Percentiles rank a stretch among this genome's conserved stretches.
Evolutionary conservation across 2,797 vertebrate genomes (phyloP).

Genomic region (Microcaecilia unicolor): DNA sequence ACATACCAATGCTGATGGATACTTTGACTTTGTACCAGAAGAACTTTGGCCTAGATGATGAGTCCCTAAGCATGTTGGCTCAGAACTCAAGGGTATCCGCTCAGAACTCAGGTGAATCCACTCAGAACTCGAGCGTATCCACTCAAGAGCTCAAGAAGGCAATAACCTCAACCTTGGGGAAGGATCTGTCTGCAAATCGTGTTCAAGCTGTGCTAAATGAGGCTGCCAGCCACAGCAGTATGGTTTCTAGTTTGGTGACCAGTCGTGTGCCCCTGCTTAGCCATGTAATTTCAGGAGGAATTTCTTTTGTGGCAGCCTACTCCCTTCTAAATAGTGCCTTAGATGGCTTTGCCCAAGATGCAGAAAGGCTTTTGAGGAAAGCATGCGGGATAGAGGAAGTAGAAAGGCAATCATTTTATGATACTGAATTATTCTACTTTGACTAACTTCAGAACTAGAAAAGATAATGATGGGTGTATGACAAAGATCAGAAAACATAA

Average conservation of each 20-base stretch:
- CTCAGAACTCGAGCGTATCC: background rate
- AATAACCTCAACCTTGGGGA: background rate
- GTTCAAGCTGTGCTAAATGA: no score
- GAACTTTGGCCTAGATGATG: slow-evolving; percentile 26
- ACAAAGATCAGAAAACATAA: no score
- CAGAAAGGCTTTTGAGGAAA: slow-evolving; percentile 32
- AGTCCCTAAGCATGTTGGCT: slow-evolving; percentile 13
- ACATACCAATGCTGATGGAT: slow-evolving; percentile 1
- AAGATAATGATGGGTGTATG: no score
- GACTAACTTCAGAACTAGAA: no score
- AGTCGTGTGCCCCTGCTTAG: slow-evolving; percentile 32
- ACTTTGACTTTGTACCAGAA: slow-evolving; percentile 2
- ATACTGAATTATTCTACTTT: no score
- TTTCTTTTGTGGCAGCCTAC: slow-evolving; percentile 38
- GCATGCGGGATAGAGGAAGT: slow-evolving; percentile 3
- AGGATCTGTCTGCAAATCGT: no score
- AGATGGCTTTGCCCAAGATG: slow-evolving; percentile 37
- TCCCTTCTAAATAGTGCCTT: slow-evolving; percentile 40
- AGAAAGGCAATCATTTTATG: no score
- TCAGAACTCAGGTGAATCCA: background rate
- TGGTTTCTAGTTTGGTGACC: slow-evolving; percentile 20
- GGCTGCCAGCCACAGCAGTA: slow-evolving; percentile 6
- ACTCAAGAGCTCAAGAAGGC: slow-evolving; percentile 5
- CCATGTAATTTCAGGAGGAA: slow-evolving; percentile 30
- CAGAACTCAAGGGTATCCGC: background rate